A percentile compares a stretch with the other conserved stretches of the same genome.
Evolutionary conservation across 1,140 invertebrate genomes (phyloP).

Genomic region (Venustaconcha ellipsiformis): DNA sequence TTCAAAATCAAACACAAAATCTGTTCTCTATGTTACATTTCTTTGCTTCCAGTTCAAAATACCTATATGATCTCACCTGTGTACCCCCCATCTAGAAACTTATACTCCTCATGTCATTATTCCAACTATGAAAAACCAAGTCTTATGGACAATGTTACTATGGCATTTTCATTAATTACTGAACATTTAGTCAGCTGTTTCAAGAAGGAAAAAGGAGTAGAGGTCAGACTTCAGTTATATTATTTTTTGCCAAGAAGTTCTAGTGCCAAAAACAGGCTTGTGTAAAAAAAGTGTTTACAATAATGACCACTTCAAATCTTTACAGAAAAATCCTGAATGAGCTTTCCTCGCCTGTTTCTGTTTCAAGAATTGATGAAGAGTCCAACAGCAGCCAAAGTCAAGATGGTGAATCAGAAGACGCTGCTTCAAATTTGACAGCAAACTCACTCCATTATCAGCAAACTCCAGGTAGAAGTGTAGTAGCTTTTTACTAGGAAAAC

Average conservation of each 20-base stretch:
- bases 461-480: slow-evolving; percentile 25
- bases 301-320: not conserved
- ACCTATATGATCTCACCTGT: no score
- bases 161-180: not conserved
- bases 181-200: not conserved
- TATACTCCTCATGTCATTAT: no score
- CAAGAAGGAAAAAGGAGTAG: not conserved
- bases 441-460: slow-evolving; percentile 52
- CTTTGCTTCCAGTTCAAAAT: no score
- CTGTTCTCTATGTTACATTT: no score
- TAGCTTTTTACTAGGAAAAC: no score
- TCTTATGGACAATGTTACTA: no score
- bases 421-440: slow-evolving; percentile 43
- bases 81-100: no score
- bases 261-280: not conserved
- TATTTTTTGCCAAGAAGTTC: not conserved
- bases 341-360: slow-evolving; percentile 72
- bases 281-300: not conserved
- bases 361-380: slow-evolving; percentile 63
- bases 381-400: slow-evolving; percentile 61
- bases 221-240: not conserved
- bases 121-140: no score
- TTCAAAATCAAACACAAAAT: no score
- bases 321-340: slow-evolving; percentile 94
- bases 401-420: slow-evolving; percentile 51